These are phyloP conservation scores for Agrilus mali DNA, from an alignment of 2,888 invertebrate genomes.

Conservation along the genomic window DNA sequence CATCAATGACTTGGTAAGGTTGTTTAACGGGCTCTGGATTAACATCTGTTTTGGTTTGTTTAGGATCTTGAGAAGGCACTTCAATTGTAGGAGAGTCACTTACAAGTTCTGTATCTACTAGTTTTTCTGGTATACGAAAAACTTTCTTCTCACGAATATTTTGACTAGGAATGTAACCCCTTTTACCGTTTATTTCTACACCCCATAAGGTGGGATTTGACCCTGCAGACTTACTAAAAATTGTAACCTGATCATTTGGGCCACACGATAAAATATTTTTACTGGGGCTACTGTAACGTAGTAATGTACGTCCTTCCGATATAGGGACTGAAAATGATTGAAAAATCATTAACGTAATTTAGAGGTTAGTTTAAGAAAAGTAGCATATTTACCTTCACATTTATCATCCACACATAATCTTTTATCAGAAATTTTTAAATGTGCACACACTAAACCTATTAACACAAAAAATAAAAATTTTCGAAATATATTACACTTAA, in stretches of 20 bases:
- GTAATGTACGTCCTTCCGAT: slow-evolving; percentile 46
- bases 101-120: slow-evolving; percentile 34
- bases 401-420: slow-evolving; percentile 56
- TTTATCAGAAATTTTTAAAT: slow-evolving; percentile 45
- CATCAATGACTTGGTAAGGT: slow-evolving; percentile 45
- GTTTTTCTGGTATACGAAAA: slow-evolving; percentile 28
- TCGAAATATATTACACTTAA: slow-evolving; percentile 27
- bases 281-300: slow-evolving; percentile 43
- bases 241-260: slow-evolving; percentile 40
- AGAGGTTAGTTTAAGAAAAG: slow-evolving; percentile 21
- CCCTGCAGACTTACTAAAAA: slow-evolving; percentile 62
- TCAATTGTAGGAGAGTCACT: slow-evolving; percentile 15
- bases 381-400: slow-evolving; percentile 50
- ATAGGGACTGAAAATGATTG: slow-evolving; percentile 41
- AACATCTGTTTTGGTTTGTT: slow-evolving; percentile 1
- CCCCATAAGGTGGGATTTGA: slow-evolving; percentile 50
- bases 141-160: slow-evolving; percentile 50
- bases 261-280: slow-evolving; percentile 48
- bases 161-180: slow-evolving; percentile 50
- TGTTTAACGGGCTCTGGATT: slow-evolving; percentile 22
- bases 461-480: slow-evolving; percentile 28
- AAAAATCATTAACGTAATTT: slow-evolving; percentile 10
- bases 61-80: slow-evolving; percentile 15
- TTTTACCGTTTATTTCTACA: slow-evolving; percentile 50
- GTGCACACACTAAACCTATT: slow-evolving; percentile 22